These are phyloP conservation scores for Hanleya hanleyi DNA, from an alignment of 2,888 invertebrate species.

Conservation along the genomic window DNA sequence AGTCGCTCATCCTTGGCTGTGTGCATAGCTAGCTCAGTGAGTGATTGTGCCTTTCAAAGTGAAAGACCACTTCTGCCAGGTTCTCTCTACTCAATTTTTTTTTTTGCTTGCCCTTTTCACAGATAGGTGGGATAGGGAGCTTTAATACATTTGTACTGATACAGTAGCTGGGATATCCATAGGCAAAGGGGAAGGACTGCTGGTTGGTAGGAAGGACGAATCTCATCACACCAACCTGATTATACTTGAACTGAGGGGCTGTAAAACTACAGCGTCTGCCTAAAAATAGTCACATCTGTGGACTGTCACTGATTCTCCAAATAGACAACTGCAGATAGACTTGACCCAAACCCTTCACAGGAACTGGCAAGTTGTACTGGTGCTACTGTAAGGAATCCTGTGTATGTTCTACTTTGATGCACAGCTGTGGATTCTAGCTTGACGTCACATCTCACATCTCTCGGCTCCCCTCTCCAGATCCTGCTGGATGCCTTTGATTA, in stretches of 20 bases:
- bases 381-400: neutral
- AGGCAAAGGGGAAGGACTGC: neutral
- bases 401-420: conserved; percentile 3
- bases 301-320: conserved; percentile 10
- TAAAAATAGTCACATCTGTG: conserved; percentile 12
- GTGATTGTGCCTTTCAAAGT: neutral
- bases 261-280: conserved; percentile 9
- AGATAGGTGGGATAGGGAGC: no score
- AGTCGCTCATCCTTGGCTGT: neutral
- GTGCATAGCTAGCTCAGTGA: neutral
- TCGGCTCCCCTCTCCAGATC: neutral
- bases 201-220: neutral
- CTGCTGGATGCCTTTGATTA: conserved; percentile 4
- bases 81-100: neutral
- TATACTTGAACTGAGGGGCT: conserved; percentile 2
- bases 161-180: no score
- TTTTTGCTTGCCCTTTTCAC: no score
- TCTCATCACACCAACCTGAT: no score
- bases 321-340: conserved; percentile 8
- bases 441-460: conserved; percentile 11
- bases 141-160: no score
- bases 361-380: no score
- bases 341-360: neutral
- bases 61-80: neutral
- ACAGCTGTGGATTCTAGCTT: conserved; percentile 4